Conservation (phyloP, 2,888 invertebrate species). For the Dioctria linearis region DNA sequence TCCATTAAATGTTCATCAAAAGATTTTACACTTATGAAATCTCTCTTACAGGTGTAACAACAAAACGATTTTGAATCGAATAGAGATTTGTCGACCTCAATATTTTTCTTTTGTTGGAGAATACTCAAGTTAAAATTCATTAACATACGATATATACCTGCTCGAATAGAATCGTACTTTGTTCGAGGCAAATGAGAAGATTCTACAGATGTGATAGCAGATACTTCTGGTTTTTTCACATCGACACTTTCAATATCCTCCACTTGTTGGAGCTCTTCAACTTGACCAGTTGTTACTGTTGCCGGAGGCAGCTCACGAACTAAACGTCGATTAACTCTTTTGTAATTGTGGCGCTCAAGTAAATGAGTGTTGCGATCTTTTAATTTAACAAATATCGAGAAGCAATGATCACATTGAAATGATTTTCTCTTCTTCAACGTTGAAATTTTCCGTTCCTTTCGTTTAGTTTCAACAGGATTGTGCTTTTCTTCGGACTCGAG, state of each 20-base stretch:
- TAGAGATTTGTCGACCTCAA: conserved; percentile 66
- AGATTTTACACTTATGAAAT: conserved; percentile 78
- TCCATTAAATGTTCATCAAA: conserved; percentile 83
- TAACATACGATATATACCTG: conserved; percentile 69
- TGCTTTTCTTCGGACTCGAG: neutral
- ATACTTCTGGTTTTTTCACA: conserved; percentile 38
- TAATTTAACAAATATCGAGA: conserved; percentile 66
- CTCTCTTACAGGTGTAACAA: conserved; percentile 78
- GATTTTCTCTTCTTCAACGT: conserved; percentile 62
- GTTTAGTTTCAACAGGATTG: neutral
- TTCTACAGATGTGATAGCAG: conserved; percentile 33
- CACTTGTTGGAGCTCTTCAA: conserved; percentile 1
- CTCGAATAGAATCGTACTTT: conserved; percentile 65
- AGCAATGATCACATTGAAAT: conserved; percentile 69
- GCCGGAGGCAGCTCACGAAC: conserved; percentile 63
- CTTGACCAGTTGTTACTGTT: conserved; percentile 39
- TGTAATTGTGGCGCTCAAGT: conserved; percentile 68
- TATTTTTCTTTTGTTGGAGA: conserved; percentile 67
- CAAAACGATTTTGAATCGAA: conserved; percentile 68
- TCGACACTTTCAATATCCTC: neutral
- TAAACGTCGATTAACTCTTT: conserved; percentile 68
- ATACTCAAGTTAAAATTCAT: conserved; percentile 69
- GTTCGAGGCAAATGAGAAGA: conserved; percentile 58
- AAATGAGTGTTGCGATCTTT: conserved; percentile 70
- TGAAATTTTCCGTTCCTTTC: conserved; percentile 44